Evolutionary conservation across 1,140 invertebrate genomes (phyloP), one percentile per base, ranked within the genome.

Genomic region (Dreissena rostriformis): DNA sequence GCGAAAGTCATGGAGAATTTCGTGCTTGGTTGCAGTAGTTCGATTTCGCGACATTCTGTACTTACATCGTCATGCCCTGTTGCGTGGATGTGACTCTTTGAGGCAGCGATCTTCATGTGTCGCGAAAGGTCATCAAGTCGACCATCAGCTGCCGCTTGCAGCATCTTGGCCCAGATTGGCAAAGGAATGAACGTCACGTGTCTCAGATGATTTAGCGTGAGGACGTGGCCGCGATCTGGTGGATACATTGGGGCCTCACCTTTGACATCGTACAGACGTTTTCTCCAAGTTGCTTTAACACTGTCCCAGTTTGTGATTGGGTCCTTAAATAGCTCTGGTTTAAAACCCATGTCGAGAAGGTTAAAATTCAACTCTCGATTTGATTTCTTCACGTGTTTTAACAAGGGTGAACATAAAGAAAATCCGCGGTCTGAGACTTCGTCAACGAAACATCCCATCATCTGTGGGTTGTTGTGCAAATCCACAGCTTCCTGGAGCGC

Each of bases 401-500:
- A 72, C 0, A 52, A 26, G 11, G 86, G 86, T 49, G 85, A 68
- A 39, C 39, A 79, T n/a, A 88, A 22, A 19, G 82, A 52, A 28
- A 87, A 52, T 26, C 82, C 57, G 10, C 68, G 73, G 10, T 84
- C 75, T 28, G 78, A 39, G 17, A 85, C 71, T 0, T 78, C 51
- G 53, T 86, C 84, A 26, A 88, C 74, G 28, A 71, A 82, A 28
- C 61, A 65, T n/a, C 52, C 49, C 29, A 86, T 71, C 57, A 82
- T 73, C 29, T 86, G 39, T 26, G 83, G 84, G 22, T 83, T 82
- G 7, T 52, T 72, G 71, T 55, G 70, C 5, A 87, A 79, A 2
- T 67, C 55, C n/a, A 81, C 67, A 7, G 86, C 76, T 63, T 83
- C 52, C 49, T 73, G 67, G 11, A 88, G 53, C 1, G 78, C 55